These are phyloP conservation scores for Cassiopea xamachana DNA, from an alignment of 30 jellyfish, hydroid and myxozoan genomes.

Conservation along the genomic window DNA sequence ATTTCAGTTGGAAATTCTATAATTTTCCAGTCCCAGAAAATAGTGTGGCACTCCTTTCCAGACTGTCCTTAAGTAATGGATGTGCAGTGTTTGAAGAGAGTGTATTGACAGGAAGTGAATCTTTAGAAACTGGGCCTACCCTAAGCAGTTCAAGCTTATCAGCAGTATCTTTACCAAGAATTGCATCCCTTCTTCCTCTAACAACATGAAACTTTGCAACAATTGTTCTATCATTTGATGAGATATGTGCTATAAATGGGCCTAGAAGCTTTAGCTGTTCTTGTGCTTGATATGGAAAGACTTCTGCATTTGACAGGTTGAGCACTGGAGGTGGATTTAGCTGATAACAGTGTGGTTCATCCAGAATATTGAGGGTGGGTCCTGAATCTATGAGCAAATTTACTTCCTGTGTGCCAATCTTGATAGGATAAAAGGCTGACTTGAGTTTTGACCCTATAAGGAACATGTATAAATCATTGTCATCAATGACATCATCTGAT, in stretches of 20 bases:
- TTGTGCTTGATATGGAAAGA: neutral
- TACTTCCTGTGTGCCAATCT: too few species aligned
- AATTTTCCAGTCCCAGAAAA: slow-evolving; percentile 33
- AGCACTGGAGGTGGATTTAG: neutral
- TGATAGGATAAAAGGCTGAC: too few species aligned
- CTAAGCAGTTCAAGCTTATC: neutral
- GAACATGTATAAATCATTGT: too few species aligned
- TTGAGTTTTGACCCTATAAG: too few species aligned
- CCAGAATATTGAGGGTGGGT: neutral
- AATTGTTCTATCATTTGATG: neutral
- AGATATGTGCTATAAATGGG: neutral
- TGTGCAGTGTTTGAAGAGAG: neutral
- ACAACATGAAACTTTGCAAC: neutral
- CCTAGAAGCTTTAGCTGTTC: neutral
- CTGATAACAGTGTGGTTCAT: too few species aligned
- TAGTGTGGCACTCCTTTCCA: neutral
- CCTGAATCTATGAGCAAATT: neutral
- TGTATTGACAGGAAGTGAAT: neutral
- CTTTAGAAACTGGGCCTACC: neutral
- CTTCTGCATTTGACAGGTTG: neutral
- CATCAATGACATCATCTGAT: too few species aligned
- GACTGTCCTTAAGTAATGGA: neutral
- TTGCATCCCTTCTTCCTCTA: neutral
- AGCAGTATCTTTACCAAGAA: neutral
- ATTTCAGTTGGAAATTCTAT: slow-evolving; percentile 4